These are phyloP conservation scores for Clavelina lepadiformis DNA, from an alignment of 23 tunicate genomes.

Conservation along the genomic window DNA sequence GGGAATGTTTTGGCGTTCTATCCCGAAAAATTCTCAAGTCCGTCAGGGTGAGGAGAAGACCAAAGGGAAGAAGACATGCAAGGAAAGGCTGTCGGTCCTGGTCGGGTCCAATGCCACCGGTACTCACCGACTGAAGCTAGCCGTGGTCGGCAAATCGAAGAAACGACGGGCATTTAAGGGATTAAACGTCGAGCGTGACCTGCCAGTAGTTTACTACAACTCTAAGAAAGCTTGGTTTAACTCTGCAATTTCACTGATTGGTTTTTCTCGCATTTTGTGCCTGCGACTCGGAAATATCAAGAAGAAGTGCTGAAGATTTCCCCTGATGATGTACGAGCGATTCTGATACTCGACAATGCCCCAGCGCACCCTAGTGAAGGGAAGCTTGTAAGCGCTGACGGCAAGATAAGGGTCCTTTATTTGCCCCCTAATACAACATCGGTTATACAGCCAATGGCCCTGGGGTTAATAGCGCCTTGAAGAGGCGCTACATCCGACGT, in stretches of 20 bases:
- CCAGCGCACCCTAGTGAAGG: conserved; percentile 8
- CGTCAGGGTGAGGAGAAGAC: no score
- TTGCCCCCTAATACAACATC: no score
- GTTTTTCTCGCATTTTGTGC: conserved; percentile 10
- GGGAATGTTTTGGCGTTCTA: no score
- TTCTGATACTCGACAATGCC: conserved; percentile 13
- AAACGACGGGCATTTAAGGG: conserved; percentile 1
- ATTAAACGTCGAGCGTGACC: conserved; percentile 6
- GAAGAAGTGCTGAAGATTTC: conserved; percentile 19
- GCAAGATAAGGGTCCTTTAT: no score
- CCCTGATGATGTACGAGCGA: conserved; percentile 10
- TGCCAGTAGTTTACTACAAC: conserved; percentile 19
- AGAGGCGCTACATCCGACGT: conserved; percentile 7
- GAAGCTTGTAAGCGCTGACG: conserved; percentile 12
- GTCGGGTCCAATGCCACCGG: no score
- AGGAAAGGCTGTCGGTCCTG: no score
- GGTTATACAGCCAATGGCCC: no score
- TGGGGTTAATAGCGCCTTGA: no score
- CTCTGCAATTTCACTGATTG: conserved; percentile 12
- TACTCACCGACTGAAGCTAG: no score
- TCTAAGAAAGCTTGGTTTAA: conserved; percentile 18
- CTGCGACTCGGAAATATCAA: conserved; percentile 17
- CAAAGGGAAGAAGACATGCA: no score
- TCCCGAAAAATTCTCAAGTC: no score
- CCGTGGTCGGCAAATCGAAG: no score